Percentiles rank a stretch among this genome's conserved stretches.
These are phyloP conservation scores for Ditylenchus weischeri DNA, from an alignment of 2,888 invertebrate genomes.

Conservation along the genomic window DNA sequence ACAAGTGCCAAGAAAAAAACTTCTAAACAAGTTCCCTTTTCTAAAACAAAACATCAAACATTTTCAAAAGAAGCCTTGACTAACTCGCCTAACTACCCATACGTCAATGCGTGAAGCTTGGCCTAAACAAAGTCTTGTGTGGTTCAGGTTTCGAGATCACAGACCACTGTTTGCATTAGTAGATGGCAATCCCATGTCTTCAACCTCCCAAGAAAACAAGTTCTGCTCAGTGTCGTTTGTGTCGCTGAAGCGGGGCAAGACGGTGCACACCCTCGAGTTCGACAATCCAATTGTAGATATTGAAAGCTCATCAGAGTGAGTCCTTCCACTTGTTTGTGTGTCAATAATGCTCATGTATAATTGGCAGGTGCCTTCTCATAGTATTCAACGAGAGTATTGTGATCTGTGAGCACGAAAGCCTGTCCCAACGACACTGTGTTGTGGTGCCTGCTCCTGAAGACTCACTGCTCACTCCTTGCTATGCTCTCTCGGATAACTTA, in stretches of 20 bases:
- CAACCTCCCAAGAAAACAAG: conserved; percentile 56
- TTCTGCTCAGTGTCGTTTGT: conserved; percentile 61
- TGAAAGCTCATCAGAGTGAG: conserved; percentile 29
- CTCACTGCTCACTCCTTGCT: conserved; percentile 34
- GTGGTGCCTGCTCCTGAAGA: conserved; percentile 39
- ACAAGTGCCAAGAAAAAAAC: no score
- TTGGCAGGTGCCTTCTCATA: conserved; percentile 44
- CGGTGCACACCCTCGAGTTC: conserved; percentile 51
- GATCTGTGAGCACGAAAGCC: conserved; percentile 58
- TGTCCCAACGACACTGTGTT: conserved; percentile 40
- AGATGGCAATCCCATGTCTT: conserved; percentile 38
- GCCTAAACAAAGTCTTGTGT: not conserved
- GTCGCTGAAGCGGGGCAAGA: conserved; percentile 60
- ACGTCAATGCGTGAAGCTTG: not conserved
- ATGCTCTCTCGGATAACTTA: conserved; percentile 44
- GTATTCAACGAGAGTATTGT: conserved; percentile 57
- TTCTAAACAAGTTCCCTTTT: no score
- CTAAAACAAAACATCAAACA: no score
- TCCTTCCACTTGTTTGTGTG: conserved; percentile 4
- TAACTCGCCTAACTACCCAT: no score
- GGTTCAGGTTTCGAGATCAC: conserved; percentile 27
- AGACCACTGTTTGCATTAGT: conserved; percentile 52
- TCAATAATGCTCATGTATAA: no score
- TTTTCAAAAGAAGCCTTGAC: no score
- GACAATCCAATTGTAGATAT: conserved; percentile 36